Evolutionary conservation across 2,888 invertebrate genomes (phyloP).

Genomic region (Brachycybe producta): DNA sequence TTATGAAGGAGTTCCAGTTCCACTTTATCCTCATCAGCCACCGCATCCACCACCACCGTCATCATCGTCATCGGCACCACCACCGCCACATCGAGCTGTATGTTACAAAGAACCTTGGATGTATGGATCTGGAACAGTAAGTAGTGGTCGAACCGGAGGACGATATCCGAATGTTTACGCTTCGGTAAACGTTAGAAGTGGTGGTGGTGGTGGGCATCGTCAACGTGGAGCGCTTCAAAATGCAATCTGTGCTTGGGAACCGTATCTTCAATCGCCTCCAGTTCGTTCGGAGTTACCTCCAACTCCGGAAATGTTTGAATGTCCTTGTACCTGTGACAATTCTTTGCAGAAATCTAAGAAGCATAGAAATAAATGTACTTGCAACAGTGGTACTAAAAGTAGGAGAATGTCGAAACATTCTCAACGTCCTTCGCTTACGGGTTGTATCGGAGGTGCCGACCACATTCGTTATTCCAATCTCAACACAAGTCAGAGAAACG

Average conservation of each 20-base stretch:
- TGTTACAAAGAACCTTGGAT: neutral
- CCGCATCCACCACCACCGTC: neutral
- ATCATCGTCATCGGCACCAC: neutral
- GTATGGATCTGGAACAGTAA: neutral
- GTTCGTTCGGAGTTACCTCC: neutral
- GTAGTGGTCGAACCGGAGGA: neutral
- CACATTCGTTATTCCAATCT: no score
- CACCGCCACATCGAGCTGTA: neutral
- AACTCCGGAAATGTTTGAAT: neutral
- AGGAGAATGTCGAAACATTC: neutral
- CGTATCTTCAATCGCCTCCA: neutral
- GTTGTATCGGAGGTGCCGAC: no score
- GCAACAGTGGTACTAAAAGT: neutral
- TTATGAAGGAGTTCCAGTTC: neutral
- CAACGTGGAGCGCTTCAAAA: constrained; percentile 1
- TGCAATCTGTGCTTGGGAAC: constrained; percentile 14
- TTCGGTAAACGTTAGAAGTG: constrained; percentile 6
- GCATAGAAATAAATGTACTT: constrained; percentile 8
- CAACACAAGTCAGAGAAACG: no score
- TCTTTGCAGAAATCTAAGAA: neutral
- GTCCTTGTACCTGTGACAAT: constrained; percentile 11
- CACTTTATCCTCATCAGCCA: neutral
- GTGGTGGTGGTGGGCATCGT: neutral
- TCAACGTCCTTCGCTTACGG: neutral
- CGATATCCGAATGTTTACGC: constrained; percentile 11